Evolutionary conservation across 2,888 invertebrate genomes (phyloP).

Genomic region (Trichogramma evanescens): DNA sequence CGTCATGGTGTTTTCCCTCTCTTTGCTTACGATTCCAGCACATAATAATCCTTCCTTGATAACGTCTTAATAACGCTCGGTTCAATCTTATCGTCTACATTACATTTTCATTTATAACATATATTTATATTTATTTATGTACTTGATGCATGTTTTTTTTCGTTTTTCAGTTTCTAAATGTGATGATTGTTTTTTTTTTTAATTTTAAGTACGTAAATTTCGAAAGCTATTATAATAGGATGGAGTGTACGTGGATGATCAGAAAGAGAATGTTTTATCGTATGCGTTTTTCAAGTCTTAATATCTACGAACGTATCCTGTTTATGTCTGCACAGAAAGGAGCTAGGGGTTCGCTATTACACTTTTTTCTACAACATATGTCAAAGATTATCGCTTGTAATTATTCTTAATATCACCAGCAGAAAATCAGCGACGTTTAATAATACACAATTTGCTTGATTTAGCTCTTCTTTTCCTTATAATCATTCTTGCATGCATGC

Average conservation of each 20-base stretch:
- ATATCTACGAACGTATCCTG: not conserved
- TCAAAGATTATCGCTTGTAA: conserved; percentile 20
- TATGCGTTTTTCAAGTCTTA: not conserved
- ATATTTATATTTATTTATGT: conserved; percentile 26
- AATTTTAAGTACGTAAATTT: conserved; percentile 37
- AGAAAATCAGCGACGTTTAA: conserved; percentile 16
- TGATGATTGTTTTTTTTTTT: conserved; percentile 21
- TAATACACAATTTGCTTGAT: conserved; percentile 20
- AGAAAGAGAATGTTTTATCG: conserved; percentile 9
- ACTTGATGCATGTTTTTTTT: conserved; percentile 24
- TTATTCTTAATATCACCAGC: conserved; percentile 20
- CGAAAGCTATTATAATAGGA: conserved; percentile 32
- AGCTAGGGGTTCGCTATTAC: conserved; percentile 13
- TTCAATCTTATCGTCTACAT: conserved; percentile 15
- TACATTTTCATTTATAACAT: conserved; percentile 15
- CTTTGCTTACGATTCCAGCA: conserved; percentile 5
- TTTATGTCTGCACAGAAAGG: not conserved
- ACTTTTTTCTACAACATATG: conserved; percentile 17
- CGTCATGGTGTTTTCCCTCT: conserved; percentile 13
- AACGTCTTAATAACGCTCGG: conserved; percentile 20
- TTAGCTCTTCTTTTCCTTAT: conserved; percentile 4
- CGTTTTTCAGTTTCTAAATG: conserved; percentile 11
- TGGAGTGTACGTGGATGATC: conserved; percentile 28
- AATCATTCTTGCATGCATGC: conserved; percentile 15
- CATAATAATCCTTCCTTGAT: not conserved